A percentile compares a stretch with the other conserved stretches of the same genome.
phyloP scores from a whole-genome alignment of 2,888 invertebrate species.

The Brachyptera putata region DNA sequence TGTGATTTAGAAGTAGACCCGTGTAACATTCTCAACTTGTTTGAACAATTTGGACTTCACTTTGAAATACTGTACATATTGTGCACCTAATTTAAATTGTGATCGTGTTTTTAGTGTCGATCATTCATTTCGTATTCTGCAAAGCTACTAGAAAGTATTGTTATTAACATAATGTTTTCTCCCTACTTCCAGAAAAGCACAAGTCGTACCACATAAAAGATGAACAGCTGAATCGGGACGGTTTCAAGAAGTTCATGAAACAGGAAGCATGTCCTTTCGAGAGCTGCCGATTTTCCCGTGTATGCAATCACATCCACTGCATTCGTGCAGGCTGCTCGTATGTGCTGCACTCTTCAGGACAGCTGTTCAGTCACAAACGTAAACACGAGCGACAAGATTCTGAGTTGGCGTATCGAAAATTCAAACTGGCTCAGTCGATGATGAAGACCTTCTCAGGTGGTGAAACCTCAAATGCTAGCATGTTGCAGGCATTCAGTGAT shows the following conservation, averaged over 20 bases:
- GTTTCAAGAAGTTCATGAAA: slow-evolving; percentile 98
- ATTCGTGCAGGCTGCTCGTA: slow-evolving; percentile 93
- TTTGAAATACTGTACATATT: too few species aligned
- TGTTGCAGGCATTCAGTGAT: slow-evolving; percentile 35
- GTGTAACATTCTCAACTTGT: too few species aligned
- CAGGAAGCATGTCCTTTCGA: slow-evolving; percentile 90
- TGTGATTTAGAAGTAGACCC: too few species aligned
- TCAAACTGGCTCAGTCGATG: slow-evolving; percentile 55
- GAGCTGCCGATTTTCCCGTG: slow-evolving; percentile 87
- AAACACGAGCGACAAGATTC: slow-evolving; percentile 94
- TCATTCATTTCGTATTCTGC: too few species aligned
- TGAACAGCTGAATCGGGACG: slow-evolving; percentile 89
- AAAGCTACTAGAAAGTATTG: too few species aligned
- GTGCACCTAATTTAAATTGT: too few species aligned
- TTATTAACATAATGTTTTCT: too few species aligned
- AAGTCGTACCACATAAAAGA: slow-evolving; percentile 98
- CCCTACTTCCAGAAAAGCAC: slow-evolving; percentile 99
- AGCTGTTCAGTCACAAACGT: slow-evolving; percentile 94
- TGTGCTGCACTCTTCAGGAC: slow-evolving; percentile 93
- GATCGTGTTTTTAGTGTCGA: too few species aligned
- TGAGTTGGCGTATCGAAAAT: slow-evolving; percentile 80
- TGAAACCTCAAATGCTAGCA: slow-evolving; percentile 30
- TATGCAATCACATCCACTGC: slow-evolving; percentile 98
- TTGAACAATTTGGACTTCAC: too few species aligned
- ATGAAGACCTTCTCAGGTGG: slow-evolving; percentile 39